These are phyloP conservation scores for Drosophila neocordata DNA, from an alignment of 1,140 invertebrate genomes.

Conservation along the genomic window DNA sequence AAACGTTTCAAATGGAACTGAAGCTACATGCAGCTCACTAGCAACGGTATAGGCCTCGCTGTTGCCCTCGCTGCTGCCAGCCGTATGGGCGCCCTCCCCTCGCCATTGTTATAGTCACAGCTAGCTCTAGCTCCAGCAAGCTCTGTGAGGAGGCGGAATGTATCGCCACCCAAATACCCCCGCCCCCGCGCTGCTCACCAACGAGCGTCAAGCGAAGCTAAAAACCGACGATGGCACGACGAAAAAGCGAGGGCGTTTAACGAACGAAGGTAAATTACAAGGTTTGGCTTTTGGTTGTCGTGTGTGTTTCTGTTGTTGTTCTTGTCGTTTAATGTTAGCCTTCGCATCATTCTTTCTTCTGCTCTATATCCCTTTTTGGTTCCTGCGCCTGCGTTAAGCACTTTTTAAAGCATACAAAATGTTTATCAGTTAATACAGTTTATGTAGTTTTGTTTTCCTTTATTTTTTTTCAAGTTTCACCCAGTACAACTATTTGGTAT, in stretches of 20 bases:
- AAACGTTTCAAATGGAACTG: constrained; percentile 76
- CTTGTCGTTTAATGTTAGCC: neutral
- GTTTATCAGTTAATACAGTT: constrained; percentile 12
- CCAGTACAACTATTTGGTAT: neutral
- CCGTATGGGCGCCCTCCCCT: too few relatives aligned
- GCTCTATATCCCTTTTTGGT: neutral
- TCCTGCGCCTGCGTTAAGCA: constrained; percentile 10
- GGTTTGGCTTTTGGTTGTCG: neutral
- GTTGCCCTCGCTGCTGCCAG: constrained; percentile 13
- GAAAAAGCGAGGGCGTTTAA: neutral
- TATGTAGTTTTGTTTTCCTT: neutral
- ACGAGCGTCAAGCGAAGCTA: neutral
- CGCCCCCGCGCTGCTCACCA: neutral
- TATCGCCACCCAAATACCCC: too few relatives aligned
- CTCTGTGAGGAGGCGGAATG: neutral
- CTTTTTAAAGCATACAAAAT: constrained; percentile 1
- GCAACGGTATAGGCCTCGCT: constrained; percentile 37
- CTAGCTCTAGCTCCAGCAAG: constrained; percentile 20
- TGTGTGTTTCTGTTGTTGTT: constrained; percentile 9
- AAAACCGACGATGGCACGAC: neutral
- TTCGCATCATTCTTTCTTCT: constrained; percentile 7
- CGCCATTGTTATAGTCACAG: too few relatives aligned
- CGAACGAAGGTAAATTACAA: neutral
- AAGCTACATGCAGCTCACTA: constrained; percentile 41
- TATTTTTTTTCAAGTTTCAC: too few relatives aligned